Percentiles rank a stretch among this genome's conserved stretches.
Conservation (phyloP, 1,140 invertebrate genomes). For the Caenorhabditis brenneri region DNA sequence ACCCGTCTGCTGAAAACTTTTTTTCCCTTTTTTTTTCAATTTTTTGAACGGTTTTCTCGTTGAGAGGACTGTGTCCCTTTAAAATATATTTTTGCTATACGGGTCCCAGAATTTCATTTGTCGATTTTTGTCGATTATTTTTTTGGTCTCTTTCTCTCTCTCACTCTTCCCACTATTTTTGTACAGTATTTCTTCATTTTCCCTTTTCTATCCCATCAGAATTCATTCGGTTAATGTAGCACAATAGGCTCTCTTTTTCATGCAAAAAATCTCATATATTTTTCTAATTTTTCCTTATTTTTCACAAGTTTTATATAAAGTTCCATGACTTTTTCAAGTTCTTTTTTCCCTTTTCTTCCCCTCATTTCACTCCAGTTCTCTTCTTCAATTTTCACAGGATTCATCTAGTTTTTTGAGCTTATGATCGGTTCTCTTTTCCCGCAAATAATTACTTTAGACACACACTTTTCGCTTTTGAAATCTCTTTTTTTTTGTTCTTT, state of each 20-base stretch:
- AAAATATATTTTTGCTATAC: neutral
- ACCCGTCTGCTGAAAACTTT: neutral
- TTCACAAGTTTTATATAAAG: slow-evolving; percentile 3
- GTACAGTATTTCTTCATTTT: neutral
- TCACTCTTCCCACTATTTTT: neutral
- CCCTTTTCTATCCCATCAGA: slow-evolving; percentile 3
- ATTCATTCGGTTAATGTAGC: slow-evolving; percentile 39
- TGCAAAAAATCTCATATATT: too few relatives aligned
- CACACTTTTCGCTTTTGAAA: neutral
- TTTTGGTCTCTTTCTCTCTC: neutral
- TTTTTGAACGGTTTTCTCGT: too few relatives aligned
- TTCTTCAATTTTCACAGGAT: neutral
- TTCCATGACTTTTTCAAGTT: slow-evolving; percentile 21
- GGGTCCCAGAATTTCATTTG: neutral
- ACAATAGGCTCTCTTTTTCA: slow-evolving; percentile 11
- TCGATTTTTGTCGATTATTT: neutral
- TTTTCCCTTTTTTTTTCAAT: neutral
- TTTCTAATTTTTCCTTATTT: neutral
- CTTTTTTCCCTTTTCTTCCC: neutral
- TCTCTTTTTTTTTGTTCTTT: neutral
- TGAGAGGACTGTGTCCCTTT: too few relatives aligned
- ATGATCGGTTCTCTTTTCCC: neutral
- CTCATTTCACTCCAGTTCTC: too few relatives aligned
- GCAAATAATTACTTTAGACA: neutral
- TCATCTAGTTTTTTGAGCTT: slow-evolving; percentile 18